phyloP scores from a whole-genome alignment of 30 jellyfish, hydroid and myxozoan genomes.

The Clytia hemisphaerica region DNA sequence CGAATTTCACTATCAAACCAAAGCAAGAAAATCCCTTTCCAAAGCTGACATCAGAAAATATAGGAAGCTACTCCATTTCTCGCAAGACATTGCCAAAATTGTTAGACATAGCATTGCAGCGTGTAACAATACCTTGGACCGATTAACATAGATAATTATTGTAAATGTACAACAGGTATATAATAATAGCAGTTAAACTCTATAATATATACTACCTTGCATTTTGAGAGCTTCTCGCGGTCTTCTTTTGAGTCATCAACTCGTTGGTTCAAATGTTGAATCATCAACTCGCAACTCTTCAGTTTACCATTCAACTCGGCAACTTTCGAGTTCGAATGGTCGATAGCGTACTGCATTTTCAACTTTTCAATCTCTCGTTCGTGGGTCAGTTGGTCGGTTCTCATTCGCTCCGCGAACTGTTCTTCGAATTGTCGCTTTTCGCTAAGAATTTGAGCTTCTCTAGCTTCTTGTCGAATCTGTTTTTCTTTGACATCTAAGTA shows the following conservation, averaged over 20 bases:
- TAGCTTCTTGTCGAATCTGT: constrained; percentile 16
- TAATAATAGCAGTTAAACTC: background rate
- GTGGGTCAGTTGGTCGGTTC: constrained; percentile 5
- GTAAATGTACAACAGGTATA: background rate
- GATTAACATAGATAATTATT: background rate
- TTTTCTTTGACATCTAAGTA: constrained; percentile 19
- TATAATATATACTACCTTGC: constrained; percentile 23
- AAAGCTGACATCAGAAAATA: no score
- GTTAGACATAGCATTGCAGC: no score
- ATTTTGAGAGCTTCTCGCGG: constrained; percentile 15
- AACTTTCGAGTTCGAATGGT: constrained; percentile 43
- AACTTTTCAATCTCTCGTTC: constrained; percentile 13
- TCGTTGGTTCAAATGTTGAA: constrained; percentile 30
- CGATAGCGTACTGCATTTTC: constrained; percentile 23
- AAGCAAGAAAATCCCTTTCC: no score
- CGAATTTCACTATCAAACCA: no score
- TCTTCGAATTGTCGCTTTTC: constrained; percentile 16
- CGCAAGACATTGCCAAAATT: no score
- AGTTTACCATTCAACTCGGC: constrained; percentile 30
- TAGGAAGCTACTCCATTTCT: no score
- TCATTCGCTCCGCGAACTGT: background rate
- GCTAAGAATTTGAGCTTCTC: constrained; percentile 12
- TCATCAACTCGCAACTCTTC: constrained; percentile 32
- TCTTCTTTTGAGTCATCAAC: constrained; percentile 32
- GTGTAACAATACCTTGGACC: background rate